Base-by-base conservation (phyloP, 2,888 invertebrate species). In the Scotopteryx bipunctaria region DNA sequence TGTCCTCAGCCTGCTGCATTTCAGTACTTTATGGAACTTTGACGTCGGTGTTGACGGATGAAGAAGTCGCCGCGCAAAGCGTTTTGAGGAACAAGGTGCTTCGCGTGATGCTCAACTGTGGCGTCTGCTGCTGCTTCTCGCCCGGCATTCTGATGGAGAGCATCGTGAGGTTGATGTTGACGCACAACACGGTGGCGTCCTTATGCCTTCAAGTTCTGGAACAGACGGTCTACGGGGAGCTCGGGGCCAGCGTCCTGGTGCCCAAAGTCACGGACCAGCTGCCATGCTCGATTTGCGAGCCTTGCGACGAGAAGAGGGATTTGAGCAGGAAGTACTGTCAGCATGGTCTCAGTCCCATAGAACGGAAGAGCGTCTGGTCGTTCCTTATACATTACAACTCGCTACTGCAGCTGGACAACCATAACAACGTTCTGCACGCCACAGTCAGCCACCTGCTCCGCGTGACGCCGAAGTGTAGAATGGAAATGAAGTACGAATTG, bases 51-150 rank as follows among this genome's bases (percentile, higher is more conserved):
- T 71, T 91, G 0, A 81, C 84, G 1, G 91, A 91, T 45, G 88
- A 90, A 1, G 78, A 77, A 15, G 67, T 89, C 0, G 66, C 85
- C 0, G 87, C 86, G 0, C 73, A 77, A 0, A 64, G 71, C 6
- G 73, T 81, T 8, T 67, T 93, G 1, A 77, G 91, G 27, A 76
- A 83, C 11, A 85, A 91, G 50, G 66, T 92, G n/a, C 70, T 93
- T 0, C 89, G 91, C 56, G 91, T 91, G 1, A 91, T 92, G 85
- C 81, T 91, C 5, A 79, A 81, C 35, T 91, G 91, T 44, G 93
- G 93, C 0, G 92, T 91, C 0, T 94, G 94, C 66, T 94, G 93
- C 67, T 94, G 94, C 67, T 92, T 93, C 64, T 91, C 93, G 0
- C 88, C 92, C 0, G 89, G 85, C 6, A 70, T 80, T 2, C 71